A percentile compares a stretch with the other conserved stretches of the same genome.
These are phyloP conservation scores for Eristalinus sepulchralis DNA, from an alignment of 2,888 invertebrate species.

Conservation along the genomic window DNA sequence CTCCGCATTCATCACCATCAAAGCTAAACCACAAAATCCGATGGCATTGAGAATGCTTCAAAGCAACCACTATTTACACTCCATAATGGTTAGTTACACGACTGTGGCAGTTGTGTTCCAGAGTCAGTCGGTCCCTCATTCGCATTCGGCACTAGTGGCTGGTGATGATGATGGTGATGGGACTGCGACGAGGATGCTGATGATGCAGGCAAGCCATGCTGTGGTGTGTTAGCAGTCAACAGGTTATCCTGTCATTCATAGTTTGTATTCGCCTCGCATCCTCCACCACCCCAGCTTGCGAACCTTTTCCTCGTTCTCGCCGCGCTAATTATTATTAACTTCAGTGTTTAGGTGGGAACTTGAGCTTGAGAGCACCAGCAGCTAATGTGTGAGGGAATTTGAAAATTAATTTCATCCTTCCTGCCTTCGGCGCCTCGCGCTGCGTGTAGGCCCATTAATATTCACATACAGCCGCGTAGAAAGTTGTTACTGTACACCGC, in stretches of 20 bases:
- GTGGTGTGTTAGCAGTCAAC: slow-evolving; percentile 44
- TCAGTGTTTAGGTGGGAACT: slow-evolving; percentile 8
- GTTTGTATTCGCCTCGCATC: slow-evolving; percentile 19
- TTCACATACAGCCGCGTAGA: slow-evolving; percentile 18
- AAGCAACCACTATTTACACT: slow-evolving; percentile 59
- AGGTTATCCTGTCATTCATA: slow-evolving; percentile 62
- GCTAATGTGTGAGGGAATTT: slow-evolving; percentile 15
- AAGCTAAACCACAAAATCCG: slow-evolving; percentile 58
- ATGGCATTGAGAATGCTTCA: slow-evolving; percentile 53
- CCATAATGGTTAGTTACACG: slow-evolving; percentile 44
- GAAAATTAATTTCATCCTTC: slow-evolving; percentile 48
- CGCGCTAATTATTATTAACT: slow-evolving; percentile 37
- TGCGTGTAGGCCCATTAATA: slow-evolving; percentile 32
- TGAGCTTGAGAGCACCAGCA: neutral
- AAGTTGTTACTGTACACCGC: slow-evolving; percentile 48
- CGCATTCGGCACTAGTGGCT: slow-evolving; percentile 23
- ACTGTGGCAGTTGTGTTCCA: neutral
- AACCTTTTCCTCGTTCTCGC: neutral
- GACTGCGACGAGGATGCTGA: slow-evolving; percentile 21
- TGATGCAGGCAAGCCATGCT: slow-evolving; percentile 22
- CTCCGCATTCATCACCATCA: slow-evolving; percentile 40
- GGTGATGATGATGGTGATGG: neutral
- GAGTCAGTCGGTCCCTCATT: slow-evolving; percentile 19
- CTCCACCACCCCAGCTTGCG: neutral
- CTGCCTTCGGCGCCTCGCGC: slow-evolving; percentile 27